phyloP scores from a whole-genome alignment of 1,140 invertebrate species.

The Eueides isabella region DNA sequence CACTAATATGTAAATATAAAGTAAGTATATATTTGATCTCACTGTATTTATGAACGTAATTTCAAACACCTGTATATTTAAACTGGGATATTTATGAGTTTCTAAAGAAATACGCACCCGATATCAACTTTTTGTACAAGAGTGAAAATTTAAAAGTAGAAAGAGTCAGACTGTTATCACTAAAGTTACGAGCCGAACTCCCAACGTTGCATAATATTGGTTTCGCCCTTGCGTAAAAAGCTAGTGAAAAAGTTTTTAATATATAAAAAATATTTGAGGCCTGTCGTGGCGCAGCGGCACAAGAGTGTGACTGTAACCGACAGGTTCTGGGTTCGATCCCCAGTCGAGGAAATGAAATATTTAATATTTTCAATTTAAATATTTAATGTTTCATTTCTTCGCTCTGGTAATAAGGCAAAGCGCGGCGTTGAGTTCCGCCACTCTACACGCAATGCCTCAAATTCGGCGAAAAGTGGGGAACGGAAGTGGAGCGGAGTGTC shows the following conservation, averaged over 20 bases:
- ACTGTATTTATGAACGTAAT: background rate
- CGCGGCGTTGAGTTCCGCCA: no score
- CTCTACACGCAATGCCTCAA: no score
- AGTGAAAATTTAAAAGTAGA: constrained; percentile 29
- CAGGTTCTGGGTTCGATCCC: no score
- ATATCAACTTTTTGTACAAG: constrained; percentile 26
- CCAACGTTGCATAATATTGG: constrained; percentile 24
- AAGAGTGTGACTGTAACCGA: no score
- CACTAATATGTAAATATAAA: background rate
- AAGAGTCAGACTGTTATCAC: constrained; percentile 26
- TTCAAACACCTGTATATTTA: background rate
- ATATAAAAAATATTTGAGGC: constrained; percentile 27
- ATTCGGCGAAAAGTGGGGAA: no score
- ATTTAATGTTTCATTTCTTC: no score
- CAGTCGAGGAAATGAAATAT: no score
- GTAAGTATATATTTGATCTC: background rate
- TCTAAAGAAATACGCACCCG: constrained; percentile 8
- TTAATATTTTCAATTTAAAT: no score
- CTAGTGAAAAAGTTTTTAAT: constrained; percentile 12
- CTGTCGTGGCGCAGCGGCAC: no score
- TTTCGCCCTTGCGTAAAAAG: constrained; percentile 16
- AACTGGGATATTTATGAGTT: constrained; percentile 4
- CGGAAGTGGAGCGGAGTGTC: no score
- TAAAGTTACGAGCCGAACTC: constrained; percentile 26
- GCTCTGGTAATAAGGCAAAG: no score